Base-by-base conservation (phyloP, 2,888 invertebrate species). In the Copidosoma aretas region DNA sequence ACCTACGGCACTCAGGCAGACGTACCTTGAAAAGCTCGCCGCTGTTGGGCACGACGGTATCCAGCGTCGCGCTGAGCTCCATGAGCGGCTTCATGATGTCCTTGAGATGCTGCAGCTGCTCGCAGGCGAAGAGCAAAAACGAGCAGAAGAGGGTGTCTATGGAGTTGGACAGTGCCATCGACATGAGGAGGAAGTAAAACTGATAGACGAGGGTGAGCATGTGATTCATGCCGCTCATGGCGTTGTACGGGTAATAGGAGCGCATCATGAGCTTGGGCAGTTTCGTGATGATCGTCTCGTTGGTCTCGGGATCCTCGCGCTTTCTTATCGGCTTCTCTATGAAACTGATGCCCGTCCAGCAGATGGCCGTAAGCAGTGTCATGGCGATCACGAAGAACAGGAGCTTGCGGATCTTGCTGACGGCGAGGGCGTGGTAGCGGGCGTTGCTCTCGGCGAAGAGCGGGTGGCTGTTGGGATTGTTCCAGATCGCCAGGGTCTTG, bases 21-120 rank as follows among this genome's bases (percentile, higher is more conserved):
- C 43, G 41, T 60, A 82, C 82, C 77, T 84, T 84, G 74, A 86
- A 86, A 22, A 86, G 76, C 64, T 85, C 84, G 15, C 85, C 76
- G 77, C 88, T 82, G 83, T 88, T 78, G 74, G 78, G 88, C 73
- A 88, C 87, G 75, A 92, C 92, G 0, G 93, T 93, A 77, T 93
- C 93, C 76, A 93, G 80, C 0, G 93, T 90, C 0, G 93, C 93
- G 25, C 93, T 93, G 3, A 94, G 86, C 79, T 94, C 93, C 92
- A 94, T 94, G 62, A 94, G 84, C 0, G 93, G 93, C 74, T 93
- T 93, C 91, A 94, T 91, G 72, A 94, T 94, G 58, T 92, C 91
- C 80, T 94, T 94, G 51, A 94, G 84, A 81, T 94, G 94, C 79
- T 92, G 91, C 67, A 94, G 84, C 80, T 94, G 94, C 76, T 94